phyloP scores from a whole-genome alignment of 2,113 vertebrate species.

The Suricata suricatta region DNA sequence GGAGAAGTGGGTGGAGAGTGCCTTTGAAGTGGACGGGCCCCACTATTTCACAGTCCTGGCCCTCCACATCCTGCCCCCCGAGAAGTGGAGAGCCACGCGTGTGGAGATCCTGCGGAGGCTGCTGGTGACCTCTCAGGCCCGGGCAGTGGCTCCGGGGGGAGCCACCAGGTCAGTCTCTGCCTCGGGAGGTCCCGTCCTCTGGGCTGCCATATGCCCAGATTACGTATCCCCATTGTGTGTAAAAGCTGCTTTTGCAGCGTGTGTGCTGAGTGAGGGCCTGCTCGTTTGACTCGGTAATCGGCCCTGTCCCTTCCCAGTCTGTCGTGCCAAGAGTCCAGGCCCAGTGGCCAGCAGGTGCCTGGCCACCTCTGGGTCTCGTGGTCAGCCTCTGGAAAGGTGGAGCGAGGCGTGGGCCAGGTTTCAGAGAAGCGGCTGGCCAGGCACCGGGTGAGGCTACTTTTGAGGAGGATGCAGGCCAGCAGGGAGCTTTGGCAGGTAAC shows the following conservation, averaged over 20 bases:
- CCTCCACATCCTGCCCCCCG: slow-evolving; percentile 93
- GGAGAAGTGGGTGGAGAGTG: slow-evolving; percentile 97
- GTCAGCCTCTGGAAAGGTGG: background rate
- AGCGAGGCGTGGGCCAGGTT: background rate
- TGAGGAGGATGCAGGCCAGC: background rate
- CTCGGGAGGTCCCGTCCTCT: background rate
- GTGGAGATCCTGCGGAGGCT: slow-evolving; percentile 93
- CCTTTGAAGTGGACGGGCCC: slow-evolving; percentile 96
- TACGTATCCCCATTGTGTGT: accelerated
- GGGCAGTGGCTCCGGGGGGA: slow-evolving; percentile 91
- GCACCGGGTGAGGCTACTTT: accelerated
- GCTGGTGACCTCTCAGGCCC: slow-evolving; percentile 90
- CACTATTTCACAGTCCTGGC: slow-evolving; percentile 96
- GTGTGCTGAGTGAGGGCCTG: accelerated
- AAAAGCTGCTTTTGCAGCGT: accelerated
- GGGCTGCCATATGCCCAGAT: background rate
- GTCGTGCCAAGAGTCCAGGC: background rate
- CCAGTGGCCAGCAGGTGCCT: background rate
- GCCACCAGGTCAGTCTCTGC: slow-evolving; percentile 90
- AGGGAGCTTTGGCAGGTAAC: background rate
- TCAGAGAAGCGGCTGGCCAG: background rate
- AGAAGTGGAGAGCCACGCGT: slow-evolving; percentile 91
- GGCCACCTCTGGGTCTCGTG: background rate
- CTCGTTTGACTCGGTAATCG: accelerated
- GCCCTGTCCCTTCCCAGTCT: background rate